phyloP scores from a whole-genome alignment of 2,113 vertebrate species.

The Amia ocellicauda region DNA sequence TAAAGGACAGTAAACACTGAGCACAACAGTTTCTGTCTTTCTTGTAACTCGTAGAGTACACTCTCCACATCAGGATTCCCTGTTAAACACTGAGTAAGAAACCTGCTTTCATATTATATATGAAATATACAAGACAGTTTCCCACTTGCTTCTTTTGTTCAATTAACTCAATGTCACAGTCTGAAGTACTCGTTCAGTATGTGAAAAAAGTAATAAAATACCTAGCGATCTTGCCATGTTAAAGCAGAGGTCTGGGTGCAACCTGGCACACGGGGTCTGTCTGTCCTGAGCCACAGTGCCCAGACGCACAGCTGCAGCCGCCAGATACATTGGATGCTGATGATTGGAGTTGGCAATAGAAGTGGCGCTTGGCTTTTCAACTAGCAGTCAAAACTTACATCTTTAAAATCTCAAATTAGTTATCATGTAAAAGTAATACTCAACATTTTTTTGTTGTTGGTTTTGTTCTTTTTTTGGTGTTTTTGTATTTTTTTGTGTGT shows the following conservation, averaged over 20 bases:
- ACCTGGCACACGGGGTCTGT: conserved; percentile 1
- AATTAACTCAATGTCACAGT: conserved; percentile 13
- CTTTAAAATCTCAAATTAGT: conserved; percentile 41
- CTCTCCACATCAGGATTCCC: too few species aligned
- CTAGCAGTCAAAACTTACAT: conserved; percentile 42
- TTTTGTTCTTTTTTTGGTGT: conserved; percentile 24
- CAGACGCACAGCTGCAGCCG: conserved; percentile 37
- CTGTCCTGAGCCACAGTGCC: not conserved
- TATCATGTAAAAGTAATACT: conserved; percentile 62
- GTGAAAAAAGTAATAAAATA: conserved; percentile 28
- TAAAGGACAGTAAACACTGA: conserved; percentile 34
- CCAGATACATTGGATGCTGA: conserved; percentile 59
- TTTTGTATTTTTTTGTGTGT: conserved; percentile 26
- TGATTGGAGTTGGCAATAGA: conserved; percentile 64
- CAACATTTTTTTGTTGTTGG: conserved; percentile 45
- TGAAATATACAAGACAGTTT: too few species aligned
- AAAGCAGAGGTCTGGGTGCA: conserved; percentile 26
- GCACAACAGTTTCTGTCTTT: conserved; percentile 29
- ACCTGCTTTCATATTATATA: too few species aligned
- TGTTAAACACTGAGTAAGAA: too few species aligned
- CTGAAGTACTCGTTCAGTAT: conserved; percentile 16
- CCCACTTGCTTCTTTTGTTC: too few species aligned
- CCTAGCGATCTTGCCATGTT: conserved; percentile 36
- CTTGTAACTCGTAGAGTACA: too few species aligned
- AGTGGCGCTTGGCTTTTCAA: conserved; percentile 43